Evolutionary conservation across 2,113 vertebrate species (phyloP).

Genomic region (Chloebia gouldiae): DNA sequence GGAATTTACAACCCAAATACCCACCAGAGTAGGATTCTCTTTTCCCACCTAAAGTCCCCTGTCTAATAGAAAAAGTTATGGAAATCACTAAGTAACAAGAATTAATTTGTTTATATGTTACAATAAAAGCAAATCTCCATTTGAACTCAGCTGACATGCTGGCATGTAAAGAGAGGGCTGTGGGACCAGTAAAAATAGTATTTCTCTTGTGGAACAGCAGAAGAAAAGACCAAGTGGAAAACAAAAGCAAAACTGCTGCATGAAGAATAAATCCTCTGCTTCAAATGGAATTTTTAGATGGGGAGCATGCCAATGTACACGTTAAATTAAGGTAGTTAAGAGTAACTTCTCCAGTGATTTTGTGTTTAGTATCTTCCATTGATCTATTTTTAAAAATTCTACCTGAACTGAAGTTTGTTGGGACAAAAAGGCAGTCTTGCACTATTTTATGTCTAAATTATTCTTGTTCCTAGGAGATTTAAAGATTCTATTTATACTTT

Average conservation of each 20-base stretch:
- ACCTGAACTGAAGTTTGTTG: not conserved
- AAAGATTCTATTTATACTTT: not conserved
- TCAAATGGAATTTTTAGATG: not conserved
- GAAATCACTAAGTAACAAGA: not conserved
- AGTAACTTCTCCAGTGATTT: not conserved
- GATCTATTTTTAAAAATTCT: conserved; percentile 29
- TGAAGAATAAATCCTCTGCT: not conserved
- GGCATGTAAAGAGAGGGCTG: not conserved
- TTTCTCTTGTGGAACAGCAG: not conserved
- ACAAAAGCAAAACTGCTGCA: not conserved
- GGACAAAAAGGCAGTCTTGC: not conserved
- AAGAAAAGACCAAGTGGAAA: not conserved
- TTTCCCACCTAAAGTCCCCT: not conserved
- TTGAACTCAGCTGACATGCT: not conserved
- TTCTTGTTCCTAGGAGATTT: not conserved
- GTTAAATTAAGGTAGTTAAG: not conserved
- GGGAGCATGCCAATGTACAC: not conserved
- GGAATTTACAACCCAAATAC: not conserved
- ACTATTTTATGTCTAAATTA: not conserved
- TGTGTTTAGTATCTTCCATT: not conserved
- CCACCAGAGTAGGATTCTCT: not conserved
- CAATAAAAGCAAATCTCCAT: not conserved
- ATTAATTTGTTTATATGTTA: not conserved
- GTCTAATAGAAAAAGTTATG: not conserved
- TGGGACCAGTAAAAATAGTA: not conserved